These are phyloP conservation scores for Octopus sinensis DNA, from an alignment of 1,140 invertebrate genomes.

Conservation along the genomic window DNA sequence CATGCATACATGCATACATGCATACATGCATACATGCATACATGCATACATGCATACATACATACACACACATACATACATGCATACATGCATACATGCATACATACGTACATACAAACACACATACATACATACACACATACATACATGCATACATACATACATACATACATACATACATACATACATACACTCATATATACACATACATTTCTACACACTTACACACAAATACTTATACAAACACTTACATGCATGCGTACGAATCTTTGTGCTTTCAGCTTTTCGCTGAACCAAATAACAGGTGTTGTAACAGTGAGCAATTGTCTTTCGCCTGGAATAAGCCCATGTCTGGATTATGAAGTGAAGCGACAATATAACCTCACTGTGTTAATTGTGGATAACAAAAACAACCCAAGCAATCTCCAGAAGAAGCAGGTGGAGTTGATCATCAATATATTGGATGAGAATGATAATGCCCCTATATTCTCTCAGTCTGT, in stretches of 20 bases:
- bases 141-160: too few species aligned
- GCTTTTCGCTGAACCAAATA: slow-evolving; percentile 75
- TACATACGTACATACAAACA: too few species aligned
- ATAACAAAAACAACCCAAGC: slow-evolving; percentile 69
- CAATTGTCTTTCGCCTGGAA: slow-evolving; percentile 68
- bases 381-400: slow-evolving; percentile 80
- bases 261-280: slow-evolving; percentile 33
- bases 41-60: too few species aligned
- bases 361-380: slow-evolving; percentile 80
- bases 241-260: background rate
- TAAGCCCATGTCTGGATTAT: slow-evolving; percentile 77
- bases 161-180: too few species aligned
- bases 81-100: too few species aligned
- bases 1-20: too few species aligned
- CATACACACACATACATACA: too few species aligned
- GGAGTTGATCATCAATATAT: slow-evolving; percentile 73
- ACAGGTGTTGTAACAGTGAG: slow-evolving; percentile 81
- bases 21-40: too few species aligned
- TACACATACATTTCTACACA: too few species aligned
- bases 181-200: too few species aligned
- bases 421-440: slow-evolving; percentile 72
- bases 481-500: slow-evolving; percentile 72
- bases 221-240: too few species aligned
- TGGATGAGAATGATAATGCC: slow-evolving; percentile 83
- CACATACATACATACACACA: too few species aligned